Conservation (phyloP, 2,113 vertebrate species). For the Nycticryphes semicollaris region DNA sequence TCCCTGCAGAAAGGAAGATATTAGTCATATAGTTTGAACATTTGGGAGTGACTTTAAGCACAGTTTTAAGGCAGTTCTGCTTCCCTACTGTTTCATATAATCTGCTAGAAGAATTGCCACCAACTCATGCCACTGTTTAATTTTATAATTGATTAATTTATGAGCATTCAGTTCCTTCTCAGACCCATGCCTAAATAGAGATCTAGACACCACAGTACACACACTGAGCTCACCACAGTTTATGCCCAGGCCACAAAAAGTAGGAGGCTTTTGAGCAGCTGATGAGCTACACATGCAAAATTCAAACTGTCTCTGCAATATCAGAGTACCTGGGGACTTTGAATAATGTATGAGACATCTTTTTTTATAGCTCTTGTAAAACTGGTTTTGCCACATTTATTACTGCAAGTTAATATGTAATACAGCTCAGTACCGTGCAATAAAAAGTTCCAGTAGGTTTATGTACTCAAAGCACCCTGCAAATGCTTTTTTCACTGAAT, state of each 20-base stretch:
- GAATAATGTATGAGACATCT: background rate
- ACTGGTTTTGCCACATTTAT: constrained; percentile 50
- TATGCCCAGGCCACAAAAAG: background rate
- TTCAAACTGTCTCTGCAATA: background rate
- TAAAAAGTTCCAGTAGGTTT: background rate
- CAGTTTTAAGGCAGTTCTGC: background rate
- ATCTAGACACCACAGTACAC: background rate
- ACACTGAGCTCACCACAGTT: background rate
- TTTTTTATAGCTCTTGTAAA: background rate
- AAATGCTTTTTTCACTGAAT: background rate
- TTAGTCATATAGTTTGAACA: background rate
- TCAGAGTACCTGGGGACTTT: background rate
- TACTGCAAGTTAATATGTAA: constrained; percentile 39
- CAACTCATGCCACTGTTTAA: background rate
- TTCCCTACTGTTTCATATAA: background rate
- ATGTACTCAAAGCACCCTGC: background rate
- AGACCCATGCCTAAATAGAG: background rate
- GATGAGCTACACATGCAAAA: background rate
- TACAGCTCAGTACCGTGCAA: background rate
- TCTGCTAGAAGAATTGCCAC: background rate
- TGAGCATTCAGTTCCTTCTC: background rate
- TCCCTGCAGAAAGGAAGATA: background rate
- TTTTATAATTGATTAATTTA: background rate
- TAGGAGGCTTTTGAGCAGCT: background rate
- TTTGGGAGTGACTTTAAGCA: background rate